These are phyloP conservation scores for Cephus pulcher DNA, from an alignment of 2,888 invertebrate species.

Conservation along the genomic window DNA sequence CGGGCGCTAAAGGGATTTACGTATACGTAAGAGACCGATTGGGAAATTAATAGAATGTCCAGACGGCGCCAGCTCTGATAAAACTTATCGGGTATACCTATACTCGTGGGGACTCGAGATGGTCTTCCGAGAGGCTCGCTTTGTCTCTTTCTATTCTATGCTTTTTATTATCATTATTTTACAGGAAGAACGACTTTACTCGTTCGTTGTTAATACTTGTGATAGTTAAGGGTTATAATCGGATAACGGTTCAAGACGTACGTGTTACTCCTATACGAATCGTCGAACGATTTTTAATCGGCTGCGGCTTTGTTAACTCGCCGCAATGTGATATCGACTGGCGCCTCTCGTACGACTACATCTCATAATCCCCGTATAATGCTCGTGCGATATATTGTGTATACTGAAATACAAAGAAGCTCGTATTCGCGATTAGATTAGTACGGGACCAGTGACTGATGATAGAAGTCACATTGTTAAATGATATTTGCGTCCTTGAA, in stretches of 20 bases:
- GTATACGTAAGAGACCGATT: conserved; percentile 33
- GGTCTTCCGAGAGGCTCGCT: background rate
- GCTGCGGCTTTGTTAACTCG: background rate
- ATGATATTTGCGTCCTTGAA: background rate
- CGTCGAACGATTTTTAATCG: background rate
- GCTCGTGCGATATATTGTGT: background rate
- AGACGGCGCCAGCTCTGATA: conserved; percentile 57
- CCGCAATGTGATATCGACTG: background rate
- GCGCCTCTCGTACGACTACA: background rate
- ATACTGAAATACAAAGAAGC: background rate
- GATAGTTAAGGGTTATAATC: background rate
- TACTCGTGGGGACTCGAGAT: background rate
- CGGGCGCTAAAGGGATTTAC: conserved; percentile 16
- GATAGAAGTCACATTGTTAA: background rate
- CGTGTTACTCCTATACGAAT: background rate
- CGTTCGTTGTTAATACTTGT: background rate
- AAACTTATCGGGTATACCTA: conserved; percentile 43
- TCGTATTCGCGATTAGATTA: background rate
- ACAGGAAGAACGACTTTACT: background rate
- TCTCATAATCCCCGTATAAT: background rate
- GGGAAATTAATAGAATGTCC: conserved; percentile 49
- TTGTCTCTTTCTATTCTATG: background rate
- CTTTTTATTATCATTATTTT: background rate
- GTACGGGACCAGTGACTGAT: background rate
- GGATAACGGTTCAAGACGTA: background rate